Base-by-base conservation (phyloP, 2,888 invertebrate genomes). In the Crioceris asparagi region DNA sequence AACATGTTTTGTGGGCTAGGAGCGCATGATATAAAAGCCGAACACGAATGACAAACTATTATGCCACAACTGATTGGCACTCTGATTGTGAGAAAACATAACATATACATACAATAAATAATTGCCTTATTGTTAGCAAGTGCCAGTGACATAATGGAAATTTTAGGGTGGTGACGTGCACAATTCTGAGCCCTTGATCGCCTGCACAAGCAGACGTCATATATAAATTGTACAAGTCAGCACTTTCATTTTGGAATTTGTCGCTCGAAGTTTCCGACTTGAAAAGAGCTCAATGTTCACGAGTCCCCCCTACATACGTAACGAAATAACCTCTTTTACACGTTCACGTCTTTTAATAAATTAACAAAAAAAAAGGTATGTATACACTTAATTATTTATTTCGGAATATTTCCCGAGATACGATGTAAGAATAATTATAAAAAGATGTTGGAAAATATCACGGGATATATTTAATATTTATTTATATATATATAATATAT, bases 291-390 rank as follows among this genome's bases (percentile, higher is more conserved):
- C n/a, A n/a, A n/a, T n/a, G n/a, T n/a, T 38, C 39, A 37, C 41
- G 38, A 29, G 40, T 32, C 38, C 35, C 11, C 36, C 36, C 37
- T 33, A 33, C n/a, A 14, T 7, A 21, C 29, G 34, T 38, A 36
- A 30, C 18, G 15, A 41, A 43, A 39, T 30, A 37, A 38, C 35
- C 29, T 26, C 14, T 12, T 19, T 10, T 21, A 38, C 11, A 29
- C 14, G 16, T 29, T 5, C 16, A 15, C 16, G 32, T 34, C 40
- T 43, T 49, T 43, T 41, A 52, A 55, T 55, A 54, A 53, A 52
- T 55, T 52, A 52, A 49, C 50, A 47, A 49, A 50, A 50, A 48
- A 47, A 47, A 27, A 7, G n/a, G n/a, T n/a, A n/a, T n/a, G 43
- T 38, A 44, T 43, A 47, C 46, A 47, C 43, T 44, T 47, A 47